Evolutionary conservation across 2,888 invertebrate genomes (phyloP), one percentile per base, ranked within the genome.

Genomic region (Petrophora chlorosata): DNA sequence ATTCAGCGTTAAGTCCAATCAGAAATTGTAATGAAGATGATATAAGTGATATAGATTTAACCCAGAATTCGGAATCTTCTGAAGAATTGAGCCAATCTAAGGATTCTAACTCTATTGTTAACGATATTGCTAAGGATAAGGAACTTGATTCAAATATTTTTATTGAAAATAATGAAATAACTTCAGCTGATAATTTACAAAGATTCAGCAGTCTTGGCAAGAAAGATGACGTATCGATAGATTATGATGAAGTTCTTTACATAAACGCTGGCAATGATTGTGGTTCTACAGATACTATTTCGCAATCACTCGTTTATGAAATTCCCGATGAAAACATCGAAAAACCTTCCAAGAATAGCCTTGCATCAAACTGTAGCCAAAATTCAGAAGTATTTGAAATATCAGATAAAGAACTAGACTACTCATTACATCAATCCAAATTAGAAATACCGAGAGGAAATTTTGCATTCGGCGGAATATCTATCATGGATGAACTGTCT

Each of bases 361-460:
- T 52, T 22, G 16, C 22, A 39, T 55, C 59, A 38, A 65, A 58
- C 55, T 63, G 60, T 1, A 83, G 76, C 63, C 73, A 76, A 58
- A 56, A 61, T 41, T 75, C 75, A 5, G 74, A 78, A 61, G 61
- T 73, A 32, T 84, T 86, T 60, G 70, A 79, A 51, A 79, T 92
- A 49, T 91, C 90, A 29, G 93, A 94, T 65, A 92, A 92, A 59
- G 94, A 94, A 81, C 76, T 94, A 13, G 92, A 94, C 65, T 93
- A 94, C 77, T 94, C 94, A 0, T 71, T 92, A 34, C 81, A 88
- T 43, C 65, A 78, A 57, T 79, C 79, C 1, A 76, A 59, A 48
- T 34, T 63, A 50, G 68, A 77, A 15, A 42, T 41, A 5, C 57
- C 57, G n/a, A 28, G 35, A 9, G 59, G 66, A 2, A 62, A 76